Conservation (phyloP, 2,113 vertebrate species). For the Phrynocephalus versicolor region DNA sequence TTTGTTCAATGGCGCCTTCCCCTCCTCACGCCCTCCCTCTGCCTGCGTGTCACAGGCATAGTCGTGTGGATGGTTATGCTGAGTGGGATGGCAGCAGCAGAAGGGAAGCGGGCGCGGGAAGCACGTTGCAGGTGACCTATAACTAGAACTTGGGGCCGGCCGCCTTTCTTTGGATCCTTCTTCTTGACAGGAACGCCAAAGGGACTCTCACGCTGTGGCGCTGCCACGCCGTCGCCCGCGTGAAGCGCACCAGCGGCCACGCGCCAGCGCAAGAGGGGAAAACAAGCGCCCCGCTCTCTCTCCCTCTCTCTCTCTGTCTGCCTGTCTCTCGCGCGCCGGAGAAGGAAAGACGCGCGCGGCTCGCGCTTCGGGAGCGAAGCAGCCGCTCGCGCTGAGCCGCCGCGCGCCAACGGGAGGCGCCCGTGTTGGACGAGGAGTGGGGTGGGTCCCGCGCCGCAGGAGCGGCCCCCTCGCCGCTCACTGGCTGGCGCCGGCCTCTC, state of each 20-base stretch:
- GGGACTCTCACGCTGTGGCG: neutral
- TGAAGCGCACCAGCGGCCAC: too few relatives aligned
- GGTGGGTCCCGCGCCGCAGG: conserved; percentile 3
- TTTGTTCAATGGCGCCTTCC: too few relatives aligned
- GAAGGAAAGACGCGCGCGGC: neutral
- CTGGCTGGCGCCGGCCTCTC: conserved; percentile 11
- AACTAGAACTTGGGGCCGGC: neutral
- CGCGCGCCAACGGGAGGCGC: neutral
- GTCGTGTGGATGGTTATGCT: too few relatives aligned
- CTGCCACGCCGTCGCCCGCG: neutral
- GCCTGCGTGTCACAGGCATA: too few relatives aligned
- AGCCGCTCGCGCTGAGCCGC: neutral
- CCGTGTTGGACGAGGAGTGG: neutral
- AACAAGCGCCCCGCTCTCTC: too few relatives aligned
- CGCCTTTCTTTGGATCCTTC: neutral
- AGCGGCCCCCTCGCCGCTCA: conserved; percentile 23
- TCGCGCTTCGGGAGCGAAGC: neutral
- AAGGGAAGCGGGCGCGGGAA: too few relatives aligned
- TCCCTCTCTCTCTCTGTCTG: too few relatives aligned
- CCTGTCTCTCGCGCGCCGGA: too few relatives aligned
- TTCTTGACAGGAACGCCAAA: neutral
- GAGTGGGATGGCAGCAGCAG: too few relatives aligned
- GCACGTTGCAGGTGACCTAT: neutral
- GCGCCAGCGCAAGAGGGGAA: too few relatives aligned
- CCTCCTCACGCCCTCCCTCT: too few relatives aligned